phyloP scores from a whole-genome alignment of 2,797 vertebrate species.

The Gobio occitaniae region DNA sequence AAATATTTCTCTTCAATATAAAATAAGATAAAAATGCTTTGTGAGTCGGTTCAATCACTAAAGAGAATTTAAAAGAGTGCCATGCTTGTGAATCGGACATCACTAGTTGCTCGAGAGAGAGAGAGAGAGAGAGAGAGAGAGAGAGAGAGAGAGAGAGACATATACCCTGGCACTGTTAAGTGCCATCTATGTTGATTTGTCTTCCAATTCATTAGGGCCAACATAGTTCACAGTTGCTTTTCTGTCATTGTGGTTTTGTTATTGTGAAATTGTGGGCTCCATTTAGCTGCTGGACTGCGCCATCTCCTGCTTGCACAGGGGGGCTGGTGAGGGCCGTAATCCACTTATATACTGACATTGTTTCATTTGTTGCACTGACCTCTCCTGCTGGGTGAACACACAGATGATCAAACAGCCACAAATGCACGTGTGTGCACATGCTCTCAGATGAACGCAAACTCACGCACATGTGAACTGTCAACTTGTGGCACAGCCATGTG shows the following conservation, averaged over 20 bases:
- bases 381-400: constrained; percentile 2
- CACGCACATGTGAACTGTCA: neutral
- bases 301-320: constrained; percentile 30
- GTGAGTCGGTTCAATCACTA: too few relatives aligned
- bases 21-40: too few relatives aligned
- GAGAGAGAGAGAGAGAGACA: neutral
- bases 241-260: neutral
- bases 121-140: too few relatives aligned
- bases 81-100: too few relatives aligned
- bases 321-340: constrained; percentile 26
- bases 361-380: constrained; percentile 55
- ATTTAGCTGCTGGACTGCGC: constrained; percentile 35
- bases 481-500: constrained; percentile 1
- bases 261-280: neutral
- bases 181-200: neutral
- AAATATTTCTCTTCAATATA: too few relatives aligned
- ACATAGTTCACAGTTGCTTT: neutral
- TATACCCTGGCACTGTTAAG: constrained; percentile 4
- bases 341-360: constrained; percentile 47
- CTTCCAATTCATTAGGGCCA: neutral
- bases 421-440: neutral
- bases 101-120: too few relatives aligned
- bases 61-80: too few relatives aligned
- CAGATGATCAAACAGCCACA: constrained; percentile 4
- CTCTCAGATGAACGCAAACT: neutral